Conservation (phyloP, 2,888 invertebrate species). For the Sicus ferrugineus region DNA sequence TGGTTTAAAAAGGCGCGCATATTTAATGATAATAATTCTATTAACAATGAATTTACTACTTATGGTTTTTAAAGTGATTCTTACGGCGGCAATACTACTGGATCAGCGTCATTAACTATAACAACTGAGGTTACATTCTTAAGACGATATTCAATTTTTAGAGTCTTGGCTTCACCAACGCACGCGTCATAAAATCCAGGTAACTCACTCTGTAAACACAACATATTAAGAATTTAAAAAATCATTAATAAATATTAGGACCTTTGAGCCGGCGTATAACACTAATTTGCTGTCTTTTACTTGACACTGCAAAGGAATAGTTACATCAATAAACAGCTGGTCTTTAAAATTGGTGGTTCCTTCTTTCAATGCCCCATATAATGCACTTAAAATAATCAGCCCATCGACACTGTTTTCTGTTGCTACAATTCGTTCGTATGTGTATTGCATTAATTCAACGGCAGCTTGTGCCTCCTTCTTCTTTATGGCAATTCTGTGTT, state of each 20-base stretch:
- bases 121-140: slow-evolving; percentile 81
- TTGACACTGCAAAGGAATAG: slow-evolving; percentile 92
- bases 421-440: slow-evolving; percentile 81
- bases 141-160: slow-evolving; percentile 87
- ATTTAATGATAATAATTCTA: no score
- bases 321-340: slow-evolving; percentile 79
- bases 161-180: slow-evolving; percentile 87
- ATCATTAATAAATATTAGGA: slow-evolving; percentile 54
- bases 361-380: slow-evolving; percentile 76
- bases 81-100: slow-evolving; percentile 74
- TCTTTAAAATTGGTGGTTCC: slow-evolving; percentile 54
- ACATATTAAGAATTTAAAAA: slow-evolving; percentile 21
- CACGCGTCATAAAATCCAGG: slow-evolving; percentile 98
- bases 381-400: slow-evolving; percentile 82
- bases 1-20: no score
- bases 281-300: slow-evolving; percentile 90
- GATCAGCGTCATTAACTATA: slow-evolving; percentile 80
- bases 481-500: slow-evolving; percentile 75
- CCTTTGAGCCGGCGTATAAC: slow-evolving; percentile 86
- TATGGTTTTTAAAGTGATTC: no score
- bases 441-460: slow-evolving; percentile 89
- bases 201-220: slow-evolving; percentile 79
- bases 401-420: slow-evolving; percentile 87
- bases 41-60: no score
- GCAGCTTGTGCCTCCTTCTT: slow-evolving; percentile 86